A percentile compares a stretch with the other conserved stretches of the same genome.
Conservation (phyloP, 2,113 vertebrate species). For the Cynopterus brachyotis region DNA sequence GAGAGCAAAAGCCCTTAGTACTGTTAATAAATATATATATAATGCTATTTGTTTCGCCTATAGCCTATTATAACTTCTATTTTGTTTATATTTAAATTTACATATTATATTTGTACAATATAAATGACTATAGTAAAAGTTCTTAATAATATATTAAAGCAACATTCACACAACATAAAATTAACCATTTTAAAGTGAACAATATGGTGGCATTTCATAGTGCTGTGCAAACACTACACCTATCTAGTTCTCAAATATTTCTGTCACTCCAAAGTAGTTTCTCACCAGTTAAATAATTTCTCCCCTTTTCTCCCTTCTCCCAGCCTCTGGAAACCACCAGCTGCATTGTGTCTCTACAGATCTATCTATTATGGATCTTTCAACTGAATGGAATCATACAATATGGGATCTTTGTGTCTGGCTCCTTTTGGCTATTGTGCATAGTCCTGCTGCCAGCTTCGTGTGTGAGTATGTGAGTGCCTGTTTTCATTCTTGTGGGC, state of each 20-base stretch:
- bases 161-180: neutral
- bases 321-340: neutral
- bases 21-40: neutral
- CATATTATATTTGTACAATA: neutral
- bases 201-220: neutral
- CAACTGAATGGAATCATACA: neutral
- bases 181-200: neutral
- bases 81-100: neutral
- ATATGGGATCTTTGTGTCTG: neutral
- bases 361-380: neutral
- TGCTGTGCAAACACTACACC: neutral
- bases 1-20: neutral
- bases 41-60: neutral
- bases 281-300: neutral
- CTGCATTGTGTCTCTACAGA: neutral
- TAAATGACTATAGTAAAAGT: neutral
- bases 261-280: neutral
- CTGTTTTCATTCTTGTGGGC: neutral
- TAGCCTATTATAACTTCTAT: neutral
- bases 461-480: neutral
- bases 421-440: neutral
- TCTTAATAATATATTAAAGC: neutral
- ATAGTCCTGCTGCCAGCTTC: too few relatives aligned
- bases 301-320: neutral
- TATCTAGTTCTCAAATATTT: neutral